A percentile compares a stretch with the other conserved stretches of the same genome.
Evolutionary conservation across 1,140 invertebrate genomes (phyloP).

Genomic region (Euura lappo): DNA sequence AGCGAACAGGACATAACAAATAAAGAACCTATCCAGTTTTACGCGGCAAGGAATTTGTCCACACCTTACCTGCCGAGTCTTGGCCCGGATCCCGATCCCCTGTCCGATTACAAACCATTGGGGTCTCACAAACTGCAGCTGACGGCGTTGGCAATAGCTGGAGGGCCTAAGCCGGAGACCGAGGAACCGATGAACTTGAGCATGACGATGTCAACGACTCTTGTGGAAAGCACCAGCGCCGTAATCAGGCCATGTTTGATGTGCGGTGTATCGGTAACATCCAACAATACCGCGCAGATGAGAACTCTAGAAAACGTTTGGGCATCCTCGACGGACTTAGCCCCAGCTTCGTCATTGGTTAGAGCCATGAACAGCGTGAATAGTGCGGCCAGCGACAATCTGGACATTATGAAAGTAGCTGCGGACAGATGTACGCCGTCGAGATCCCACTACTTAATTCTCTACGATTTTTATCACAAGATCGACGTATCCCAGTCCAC

Average conservation of each 20-base stretch:
- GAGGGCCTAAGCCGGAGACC: conserved; percentile 36
- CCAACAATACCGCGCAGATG: conserved; percentile 42
- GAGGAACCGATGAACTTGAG: conserved; percentile 35
- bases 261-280: conserved; percentile 55
- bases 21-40: conserved; percentile 51
- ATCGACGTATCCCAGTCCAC: conserved; percentile 29
- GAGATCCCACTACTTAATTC: conserved; percentile 60
- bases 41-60: conserved; percentile 44
- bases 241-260: conserved; percentile 54
- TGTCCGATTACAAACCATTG: conserved; percentile 46
- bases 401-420: conserved; percentile 60
- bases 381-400: conserved; percentile 59
- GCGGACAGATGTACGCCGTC: conserved; percentile 38
- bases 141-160: conserved; percentile 62
- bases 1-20: conserved; percentile 51
- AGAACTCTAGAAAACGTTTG: conserved; percentile 58
- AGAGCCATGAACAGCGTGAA: conserved; percentile 69
- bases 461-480: conserved; percentile 67
- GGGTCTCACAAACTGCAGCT: conserved; percentile 46
- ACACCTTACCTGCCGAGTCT: conserved; percentile 46
- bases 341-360: conserved; percentile 60
- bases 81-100: conserved; percentile 43
- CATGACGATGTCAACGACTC: conserved; percentile 25
- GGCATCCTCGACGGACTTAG: conserved; percentile 50
- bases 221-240: conserved; percentile 28